phyloP scores from a whole-genome alignment of 1,140 invertebrate genomes.

The Drosophila simulans region DNA sequence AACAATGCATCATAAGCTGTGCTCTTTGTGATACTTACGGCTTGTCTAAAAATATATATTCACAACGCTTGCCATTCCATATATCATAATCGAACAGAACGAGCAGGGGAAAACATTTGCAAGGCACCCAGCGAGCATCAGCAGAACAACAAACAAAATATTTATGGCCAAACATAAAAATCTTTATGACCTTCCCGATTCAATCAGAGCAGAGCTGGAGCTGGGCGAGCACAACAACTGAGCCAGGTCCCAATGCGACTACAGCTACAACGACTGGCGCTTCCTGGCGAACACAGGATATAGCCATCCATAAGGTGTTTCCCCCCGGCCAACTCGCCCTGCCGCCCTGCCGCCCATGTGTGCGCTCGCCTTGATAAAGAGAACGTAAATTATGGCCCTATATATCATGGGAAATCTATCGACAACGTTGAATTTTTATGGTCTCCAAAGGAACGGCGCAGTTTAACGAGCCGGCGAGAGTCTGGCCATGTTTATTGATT shows the following conservation, averaged over 20 bases:
- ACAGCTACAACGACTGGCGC: slow-evolving; percentile 17
- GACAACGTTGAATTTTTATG: slow-evolving; percentile 52
- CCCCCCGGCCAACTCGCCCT: slow-evolving; percentile 14
- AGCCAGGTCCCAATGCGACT: slow-evolving; percentile 36
- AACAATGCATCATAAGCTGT: slow-evolving; percentile 1
- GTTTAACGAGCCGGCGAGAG: slow-evolving; percentile 50
- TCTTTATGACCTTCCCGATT: slow-evolving; percentile 53
- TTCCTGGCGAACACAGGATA: slow-evolving; percentile 47
- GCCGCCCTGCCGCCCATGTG: slow-evolving; percentile 16
- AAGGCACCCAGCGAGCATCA: slow-evolving; percentile 30
- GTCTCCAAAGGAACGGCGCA: slow-evolving; percentile 37
- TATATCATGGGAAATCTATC: slow-evolving; percentile 53
- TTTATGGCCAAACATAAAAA: slow-evolving; percentile 50
- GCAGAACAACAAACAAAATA: slow-evolving; percentile 49
- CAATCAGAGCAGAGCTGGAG: slow-evolving; percentile 33
- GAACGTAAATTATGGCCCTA: slow-evolving; percentile 50
- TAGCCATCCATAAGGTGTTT: slow-evolving; percentile 54
- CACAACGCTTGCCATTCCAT: slow-evolving; percentile 19
- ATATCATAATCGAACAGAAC: slow-evolving; percentile 48
- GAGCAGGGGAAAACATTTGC: slow-evolving; percentile 12
- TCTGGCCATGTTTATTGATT: slow-evolving; percentile 54
- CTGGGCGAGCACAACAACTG: slow-evolving; percentile 28
- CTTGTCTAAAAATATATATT: slow-evolving; percentile 19
- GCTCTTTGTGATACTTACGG: background rate
- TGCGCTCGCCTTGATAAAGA: slow-evolving; percentile 45